These are phyloP conservation scores for Bombyx mandarina DNA, from an alignment of 1,140 invertebrate genomes.

Conservation along the genomic window DNA sequence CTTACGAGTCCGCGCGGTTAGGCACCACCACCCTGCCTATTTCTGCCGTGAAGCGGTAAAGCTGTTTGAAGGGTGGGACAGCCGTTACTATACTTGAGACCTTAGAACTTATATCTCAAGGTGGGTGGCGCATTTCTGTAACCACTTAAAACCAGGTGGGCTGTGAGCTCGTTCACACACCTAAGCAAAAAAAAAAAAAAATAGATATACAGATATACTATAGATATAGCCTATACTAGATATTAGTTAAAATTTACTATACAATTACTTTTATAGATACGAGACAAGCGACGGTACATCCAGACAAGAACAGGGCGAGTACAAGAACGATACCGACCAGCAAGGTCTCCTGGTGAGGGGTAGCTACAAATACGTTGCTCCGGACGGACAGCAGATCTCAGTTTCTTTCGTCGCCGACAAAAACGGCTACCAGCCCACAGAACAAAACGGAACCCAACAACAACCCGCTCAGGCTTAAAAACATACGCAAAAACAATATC, in stretches of 20 bases:
- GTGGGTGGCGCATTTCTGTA: too few species aligned
- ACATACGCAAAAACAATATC: constrained; percentile 6
- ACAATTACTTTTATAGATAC: constrained; percentile 53
- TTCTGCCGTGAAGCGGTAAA: too few species aligned
- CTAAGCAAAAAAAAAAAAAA: too few species aligned
- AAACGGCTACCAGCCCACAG: constrained; percentile 79
- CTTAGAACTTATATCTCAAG: too few species aligned
- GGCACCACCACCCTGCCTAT: too few species aligned
- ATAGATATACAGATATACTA: too few species aligned
- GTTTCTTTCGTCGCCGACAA: constrained; percentile 80
- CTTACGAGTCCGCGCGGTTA: too few species aligned
- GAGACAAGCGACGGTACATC: constrained; percentile 79
- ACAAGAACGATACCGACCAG: constrained; percentile 73
- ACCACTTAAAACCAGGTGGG: too few species aligned
- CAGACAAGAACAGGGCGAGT: constrained; percentile 73
- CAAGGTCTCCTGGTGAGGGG: constrained; percentile 74
- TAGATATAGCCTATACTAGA: too few species aligned
- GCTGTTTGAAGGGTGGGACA: too few species aligned
- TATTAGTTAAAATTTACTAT: background rate
- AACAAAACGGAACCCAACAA: constrained; percentile 25
- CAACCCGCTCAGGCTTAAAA: constrained; percentile 29
- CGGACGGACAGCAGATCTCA: constrained; percentile 76
- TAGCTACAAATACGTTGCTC: constrained; percentile 76
- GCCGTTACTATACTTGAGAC: too few species aligned
- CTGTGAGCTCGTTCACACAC: too few species aligned